phyloP scores from a whole-genome alignment of 2,113 vertebrate genomes.

The Neodon shergylaensis region DNA sequence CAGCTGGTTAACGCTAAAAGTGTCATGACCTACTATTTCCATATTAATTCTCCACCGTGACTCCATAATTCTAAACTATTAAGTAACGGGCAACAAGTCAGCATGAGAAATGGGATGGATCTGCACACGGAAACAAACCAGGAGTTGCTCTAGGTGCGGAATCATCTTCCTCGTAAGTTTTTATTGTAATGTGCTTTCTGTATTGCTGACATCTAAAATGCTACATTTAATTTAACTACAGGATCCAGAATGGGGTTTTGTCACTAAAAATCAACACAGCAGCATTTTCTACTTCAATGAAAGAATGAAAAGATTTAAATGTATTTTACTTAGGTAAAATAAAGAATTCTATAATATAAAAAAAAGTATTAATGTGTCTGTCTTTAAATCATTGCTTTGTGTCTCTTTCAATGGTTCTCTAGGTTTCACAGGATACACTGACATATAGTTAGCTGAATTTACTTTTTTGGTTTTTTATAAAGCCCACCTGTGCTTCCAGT shows the following conservation, averaged over 20 bases:
- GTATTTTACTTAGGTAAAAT: neutral
- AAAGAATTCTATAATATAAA: neutral
- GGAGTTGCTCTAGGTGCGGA: neutral
- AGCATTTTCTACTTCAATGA: neutral
- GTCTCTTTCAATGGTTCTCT: neutral
- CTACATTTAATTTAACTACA: conserved; percentile 22
- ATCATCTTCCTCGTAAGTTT: neutral
- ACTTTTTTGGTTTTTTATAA: neutral
- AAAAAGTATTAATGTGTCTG: conserved; percentile 41
- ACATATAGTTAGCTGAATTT: fast-evolving
- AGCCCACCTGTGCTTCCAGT: neutral
- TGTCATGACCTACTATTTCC: neutral
- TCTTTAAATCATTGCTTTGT: neutral
- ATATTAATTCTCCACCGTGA: neutral
- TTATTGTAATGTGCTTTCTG: neutral
- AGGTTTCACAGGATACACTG: fast-evolving
- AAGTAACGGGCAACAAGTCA: neutral
- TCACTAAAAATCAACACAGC: neutral
- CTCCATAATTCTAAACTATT: neutral
- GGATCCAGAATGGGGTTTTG: neutral
- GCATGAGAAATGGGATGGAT: neutral
- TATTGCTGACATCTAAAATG: neutral
- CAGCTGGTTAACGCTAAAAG: neutral
- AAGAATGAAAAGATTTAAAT: neutral
- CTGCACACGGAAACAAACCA: neutral